These are phyloP conservation scores for Ageneiosus marmoratus DNA, from an alignment of 2,113 vertebrate species.

Conservation along the genomic window DNA sequence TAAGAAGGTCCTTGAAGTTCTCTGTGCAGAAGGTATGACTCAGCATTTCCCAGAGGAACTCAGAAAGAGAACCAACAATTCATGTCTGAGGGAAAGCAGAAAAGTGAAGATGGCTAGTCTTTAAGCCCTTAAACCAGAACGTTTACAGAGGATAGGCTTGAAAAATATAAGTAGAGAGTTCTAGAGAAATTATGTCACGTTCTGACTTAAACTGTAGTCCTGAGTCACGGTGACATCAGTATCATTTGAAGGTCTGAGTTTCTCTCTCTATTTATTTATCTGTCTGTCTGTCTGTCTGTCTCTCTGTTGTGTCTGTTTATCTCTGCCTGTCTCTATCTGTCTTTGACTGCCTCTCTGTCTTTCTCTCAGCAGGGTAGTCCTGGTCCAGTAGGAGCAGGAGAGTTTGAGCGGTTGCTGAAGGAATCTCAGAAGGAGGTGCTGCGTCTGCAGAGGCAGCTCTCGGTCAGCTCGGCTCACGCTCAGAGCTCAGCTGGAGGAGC, in stretches of 20 bases:
- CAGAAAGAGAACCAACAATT: neutral
- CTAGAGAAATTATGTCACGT: neutral
- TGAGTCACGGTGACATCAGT: neutral
- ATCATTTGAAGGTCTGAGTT: too few relatives aligned
- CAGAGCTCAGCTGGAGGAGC: slow-evolving; percentile 28
- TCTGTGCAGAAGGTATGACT: slow-evolving; percentile 5
- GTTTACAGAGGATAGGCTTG: neutral
- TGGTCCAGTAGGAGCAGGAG: slow-evolving; percentile 67
- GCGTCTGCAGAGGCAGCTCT: slow-evolving; percentile 91
- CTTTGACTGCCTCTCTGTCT: neutral
- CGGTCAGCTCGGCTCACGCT: slow-evolving; percentile 70
- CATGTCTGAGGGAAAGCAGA: neutral
- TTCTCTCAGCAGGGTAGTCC: slow-evolving; percentile 60
- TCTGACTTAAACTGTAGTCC: neutral
- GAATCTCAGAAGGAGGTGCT: slow-evolving; percentile 95
- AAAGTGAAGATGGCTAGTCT: slow-evolving; percentile 32
- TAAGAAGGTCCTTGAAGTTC: neutral
- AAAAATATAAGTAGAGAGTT: neutral
- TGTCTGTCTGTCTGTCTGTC: neutral
- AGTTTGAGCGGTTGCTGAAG: slow-evolving; percentile 85
- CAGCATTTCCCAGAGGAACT: neutral
- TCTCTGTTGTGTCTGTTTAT: neutral
- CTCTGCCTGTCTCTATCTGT: neutral
- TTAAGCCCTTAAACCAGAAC: neutral
- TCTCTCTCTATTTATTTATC: neutral